These are phyloP conservation scores for Yasuhikotakia modesta DNA, from an alignment of 2,797 vertebrate species.

Conservation along the genomic window DNA sequence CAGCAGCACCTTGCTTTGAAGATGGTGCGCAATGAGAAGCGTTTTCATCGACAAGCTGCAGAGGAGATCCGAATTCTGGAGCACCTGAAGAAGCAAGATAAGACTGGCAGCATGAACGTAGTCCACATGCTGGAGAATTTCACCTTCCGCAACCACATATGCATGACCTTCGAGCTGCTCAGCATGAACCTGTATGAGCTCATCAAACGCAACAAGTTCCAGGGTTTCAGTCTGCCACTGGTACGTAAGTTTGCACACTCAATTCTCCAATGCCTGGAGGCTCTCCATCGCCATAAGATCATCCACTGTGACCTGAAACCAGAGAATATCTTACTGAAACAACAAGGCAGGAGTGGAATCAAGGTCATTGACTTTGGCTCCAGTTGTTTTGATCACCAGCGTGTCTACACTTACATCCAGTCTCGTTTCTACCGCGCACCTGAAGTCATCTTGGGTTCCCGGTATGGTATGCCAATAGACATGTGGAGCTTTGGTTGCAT, in stretches of 20 bases:
- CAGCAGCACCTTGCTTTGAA: conserved; percentile 96
- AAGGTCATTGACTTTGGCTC: conserved; percentile 99
- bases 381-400: conserved; percentile 98
- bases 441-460: conserved; percentile 92
- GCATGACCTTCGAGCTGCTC: conserved; percentile 96
- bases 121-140: conserved; percentile 98
- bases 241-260: conserved; percentile 97
- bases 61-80: conserved; percentile 98
- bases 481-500: conserved; percentile 99
- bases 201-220: conserved; percentile 98
- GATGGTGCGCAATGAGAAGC: conserved; percentile 97
- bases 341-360: conserved; percentile 94
- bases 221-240: conserved; percentile 93
- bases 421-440: conserved; percentile 96
- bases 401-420: conserved; percentile 97
- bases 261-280: conserved; percentile 93
- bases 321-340: conserved; percentile 96
- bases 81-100: conserved; percentile 95
- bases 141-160: conserved; percentile 96
- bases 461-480: conserved; percentile 95
- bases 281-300: conserved; percentile 88
- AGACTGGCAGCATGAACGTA: conserved; percentile 90
- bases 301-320: conserved; percentile 99
- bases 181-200: conserved; percentile 98
- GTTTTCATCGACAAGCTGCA: conserved; percentile 93